Percentiles rank a stretch among this genome's conserved stretches.
These are phyloP conservation scores for Typhlichthys eigenmanni DNA, from an alignment of 2,797 vertebrate species.

Conservation along the genomic window DNA sequence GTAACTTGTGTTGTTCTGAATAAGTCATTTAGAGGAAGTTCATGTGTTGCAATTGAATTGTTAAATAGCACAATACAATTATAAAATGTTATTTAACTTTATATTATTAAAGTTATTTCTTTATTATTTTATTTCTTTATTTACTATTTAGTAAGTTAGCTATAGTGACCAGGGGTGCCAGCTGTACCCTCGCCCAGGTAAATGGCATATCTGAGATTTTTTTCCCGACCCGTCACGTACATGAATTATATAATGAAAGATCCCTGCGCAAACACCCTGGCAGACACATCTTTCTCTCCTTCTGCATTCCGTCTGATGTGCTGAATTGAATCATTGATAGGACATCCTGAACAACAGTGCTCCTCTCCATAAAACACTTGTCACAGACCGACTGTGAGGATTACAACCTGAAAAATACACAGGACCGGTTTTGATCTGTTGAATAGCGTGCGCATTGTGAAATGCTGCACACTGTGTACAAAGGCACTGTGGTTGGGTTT, in stretches of 20 bases:
- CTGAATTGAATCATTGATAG: slow-evolving; percentile 79
- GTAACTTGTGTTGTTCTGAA: too few species aligned
- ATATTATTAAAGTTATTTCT: too few species aligned
- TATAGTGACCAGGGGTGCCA: slow-evolving; percentile 40
- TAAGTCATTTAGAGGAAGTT: too few species aligned
- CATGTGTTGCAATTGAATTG: not conserved
- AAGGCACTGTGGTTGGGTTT: not conserved
- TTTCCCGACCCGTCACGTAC: slow-evolving; percentile 56
- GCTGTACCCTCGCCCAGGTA: slow-evolving; percentile 40
- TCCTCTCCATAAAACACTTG: slow-evolving; percentile 74
- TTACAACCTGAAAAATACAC: slow-evolving; percentile 34
- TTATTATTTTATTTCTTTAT: not conserved
- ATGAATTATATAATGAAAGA: slow-evolving; percentile 79
- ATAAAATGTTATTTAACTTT: not conserved
- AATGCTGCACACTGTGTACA: slow-evolving; percentile 26
- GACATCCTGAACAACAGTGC: slow-evolving; percentile 74
- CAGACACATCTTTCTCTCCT: slow-evolving; percentile 66
- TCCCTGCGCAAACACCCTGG: slow-evolving; percentile 51
- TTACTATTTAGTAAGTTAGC: slow-evolving; percentile 20
- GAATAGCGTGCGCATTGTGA: slow-evolving; percentile 22
- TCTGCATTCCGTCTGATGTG: slow-evolving; percentile 66
- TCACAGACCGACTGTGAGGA: slow-evolving; percentile 60
- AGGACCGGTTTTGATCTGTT: slow-evolving; percentile 45
- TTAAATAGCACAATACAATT: not conserved
- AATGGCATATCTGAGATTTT: slow-evolving; percentile 63